A percentile compares a stretch with the other conserved stretches of the same genome.
Evolutionary conservation across 2,797 vertebrate species (phyloP).

Genomic region (Leucoraja ocellata): DNA sequence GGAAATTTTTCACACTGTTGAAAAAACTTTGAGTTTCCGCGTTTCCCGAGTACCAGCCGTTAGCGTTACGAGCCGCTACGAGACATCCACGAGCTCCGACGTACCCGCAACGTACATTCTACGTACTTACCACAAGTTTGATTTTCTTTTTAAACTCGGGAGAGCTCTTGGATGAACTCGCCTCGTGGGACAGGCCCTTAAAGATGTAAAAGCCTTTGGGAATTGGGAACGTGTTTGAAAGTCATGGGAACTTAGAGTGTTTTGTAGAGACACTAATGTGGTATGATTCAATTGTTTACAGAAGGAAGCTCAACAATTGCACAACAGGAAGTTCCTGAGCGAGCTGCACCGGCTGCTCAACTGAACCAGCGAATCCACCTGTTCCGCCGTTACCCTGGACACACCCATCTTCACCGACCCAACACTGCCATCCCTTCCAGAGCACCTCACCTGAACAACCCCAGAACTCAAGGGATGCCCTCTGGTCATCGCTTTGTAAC

Average conservation of each 20-base stretch:
- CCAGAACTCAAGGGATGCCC: slow-evolving; percentile 57
- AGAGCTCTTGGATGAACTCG: no score
- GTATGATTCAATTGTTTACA: slow-evolving; percentile 48
- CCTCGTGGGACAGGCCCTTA: no score
- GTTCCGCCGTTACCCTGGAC: slow-evolving; percentile 67
- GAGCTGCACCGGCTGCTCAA: slow-evolving; percentile 63
- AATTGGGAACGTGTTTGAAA: not conserved
- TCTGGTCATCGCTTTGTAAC: slow-evolving; percentile 68
- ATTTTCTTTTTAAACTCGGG: no score
- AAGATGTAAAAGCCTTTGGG: not conserved
- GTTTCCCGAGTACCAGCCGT: no score
- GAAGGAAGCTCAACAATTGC: slow-evolving; percentile 60
- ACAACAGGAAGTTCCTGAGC: slow-evolving; percentile 57
- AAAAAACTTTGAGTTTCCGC: no score
- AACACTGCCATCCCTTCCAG: slow-evolving; percentile 63
- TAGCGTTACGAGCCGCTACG: no score
- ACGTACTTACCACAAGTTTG: no score
- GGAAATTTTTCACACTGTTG: no score
- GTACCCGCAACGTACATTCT: no score
- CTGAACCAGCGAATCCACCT: slow-evolving; percentile 76
- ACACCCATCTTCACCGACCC: slow-evolving; percentile 66
- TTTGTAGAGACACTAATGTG: not conserved
- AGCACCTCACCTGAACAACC: slow-evolving; percentile 55
- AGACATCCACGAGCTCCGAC: no score
- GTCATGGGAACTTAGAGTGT: not conserved